Evolutionary conservation across 2,888 invertebrate genomes (phyloP), one percentile per base, ranked within the genome.

Genomic region (Stratiomys singularior): DNA sequence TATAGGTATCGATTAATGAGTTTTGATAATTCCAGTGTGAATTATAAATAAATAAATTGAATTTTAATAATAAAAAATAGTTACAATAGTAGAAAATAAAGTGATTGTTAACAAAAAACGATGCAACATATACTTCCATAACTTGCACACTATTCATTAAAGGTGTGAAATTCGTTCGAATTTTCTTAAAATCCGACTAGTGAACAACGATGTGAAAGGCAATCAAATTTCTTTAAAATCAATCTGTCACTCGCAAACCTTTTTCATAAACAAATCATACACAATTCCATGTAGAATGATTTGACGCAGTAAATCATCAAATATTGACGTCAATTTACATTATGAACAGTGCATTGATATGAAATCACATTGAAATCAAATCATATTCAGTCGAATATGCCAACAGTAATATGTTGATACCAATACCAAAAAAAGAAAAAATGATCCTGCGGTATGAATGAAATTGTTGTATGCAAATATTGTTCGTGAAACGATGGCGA

Each of bases 281-380:
- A 11, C 7, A 15, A 67, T 15, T 46, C 25, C 69, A 47, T 71
- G 13, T 25, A 47, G 47, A 71, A 46, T 27, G 52, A 71, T 27
- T 52, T 52, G 69, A 71, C 69, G 52, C 15, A 71, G 47, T 71
- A 9, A 71, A 71, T 71, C 69, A 71, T n/a, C 27, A 18, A 52
- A 18, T 30, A 15, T 18, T 5, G 46, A 44, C 67, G 67, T 71
- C 69, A 71, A 71, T 47, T 15, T 52, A n/a, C 37, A 25, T 71
- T 27, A 71, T 18, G 11, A 47, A 4, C 44, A 13, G 47, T 25
- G 27, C n/a, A 47, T 11, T 64, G 64, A 64, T 23, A 64, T 64
- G 64, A 2, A 64, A 64, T 37, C 3, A 37, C 37, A 37, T 28
- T 27, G 64, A 64, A 64, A 60, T 23, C 60, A 60, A 37, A 37